Percentiles rank a stretch among this genome's conserved stretches.
These are phyloP conservation scores for Drosophila cardini DNA, from an alignment of 1,140 invertebrate genomes.

Conservation along the genomic window DNA sequence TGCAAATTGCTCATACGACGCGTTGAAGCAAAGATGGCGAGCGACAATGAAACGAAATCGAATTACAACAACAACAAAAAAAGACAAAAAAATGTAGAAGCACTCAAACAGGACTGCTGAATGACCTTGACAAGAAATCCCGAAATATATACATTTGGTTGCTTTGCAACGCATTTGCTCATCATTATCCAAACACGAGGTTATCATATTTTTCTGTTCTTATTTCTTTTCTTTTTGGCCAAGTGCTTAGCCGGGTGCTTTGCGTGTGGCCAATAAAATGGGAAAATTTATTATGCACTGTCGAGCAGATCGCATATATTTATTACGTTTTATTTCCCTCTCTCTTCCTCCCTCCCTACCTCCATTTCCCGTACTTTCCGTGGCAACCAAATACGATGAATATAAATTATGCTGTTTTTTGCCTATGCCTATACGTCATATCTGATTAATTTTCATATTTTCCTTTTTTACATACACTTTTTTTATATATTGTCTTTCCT, in stretches of 20 bases:
- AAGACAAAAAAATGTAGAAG: neutral
- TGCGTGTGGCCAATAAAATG: slow-evolving; percentile 53
- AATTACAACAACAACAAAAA: slow-evolving; percentile 16
- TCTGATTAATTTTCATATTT: slow-evolving; percentile 52
- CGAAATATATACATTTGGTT: slow-evolving; percentile 31
- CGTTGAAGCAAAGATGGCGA: slow-evolving; percentile 29
- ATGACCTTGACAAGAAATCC: slow-evolving; percentile 29
- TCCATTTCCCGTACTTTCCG: slow-evolving; percentile 1
- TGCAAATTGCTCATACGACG: slow-evolving; percentile 66
- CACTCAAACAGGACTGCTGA: neutral
- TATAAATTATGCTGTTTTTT: slow-evolving; percentile 44
- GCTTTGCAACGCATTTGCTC: slow-evolving; percentile 29
- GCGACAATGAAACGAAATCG: slow-evolving; percentile 22
- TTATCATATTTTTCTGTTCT: neutral
- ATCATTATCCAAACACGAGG: slow-evolving; percentile 34
- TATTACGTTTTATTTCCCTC: slow-evolving; percentile 16
- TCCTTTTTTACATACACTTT: neutral
- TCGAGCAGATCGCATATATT: slow-evolving; percentile 29
- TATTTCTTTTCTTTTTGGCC: neutral
- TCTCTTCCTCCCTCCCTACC: neutral
- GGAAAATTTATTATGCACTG: slow-evolving; percentile 45
- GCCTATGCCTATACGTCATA: slow-evolving; percentile 20
- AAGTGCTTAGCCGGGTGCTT: slow-evolving; percentile 12
- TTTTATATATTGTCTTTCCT: slow-evolving; percentile 11
- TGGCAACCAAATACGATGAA: slow-evolving; percentile 34